These are phyloP conservation scores for Axis porcinus DNA, from an alignment of 2,113 vertebrate genomes.

Conservation along the genomic window DNA sequence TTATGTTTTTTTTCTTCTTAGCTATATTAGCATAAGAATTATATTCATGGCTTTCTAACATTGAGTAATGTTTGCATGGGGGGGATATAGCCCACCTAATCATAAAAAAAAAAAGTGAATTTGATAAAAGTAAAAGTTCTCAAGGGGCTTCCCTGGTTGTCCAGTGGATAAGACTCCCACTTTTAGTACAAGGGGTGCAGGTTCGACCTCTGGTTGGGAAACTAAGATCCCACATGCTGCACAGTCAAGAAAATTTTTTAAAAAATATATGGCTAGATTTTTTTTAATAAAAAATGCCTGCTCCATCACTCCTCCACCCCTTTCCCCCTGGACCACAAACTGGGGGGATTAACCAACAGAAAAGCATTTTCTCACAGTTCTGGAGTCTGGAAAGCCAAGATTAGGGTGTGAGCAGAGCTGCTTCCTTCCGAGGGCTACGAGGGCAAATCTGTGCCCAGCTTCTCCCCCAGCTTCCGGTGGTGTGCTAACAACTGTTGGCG, in stretches of 20 bases:
- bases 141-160: not conserved
- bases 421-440: not conserved
- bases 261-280: not conserved
- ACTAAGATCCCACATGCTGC: not conserved
- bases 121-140: not conserved
- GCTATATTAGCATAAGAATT: not conserved
- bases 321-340: not conserved
- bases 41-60: not conserved
- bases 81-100: not conserved
- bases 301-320: not conserved
- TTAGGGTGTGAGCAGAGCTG: not conserved
- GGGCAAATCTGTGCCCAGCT: not conserved
- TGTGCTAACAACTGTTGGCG: not conserved
- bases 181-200: not conserved
- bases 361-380: not conserved
- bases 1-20: not conserved
- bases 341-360: not conserved
- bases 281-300: not conserved
- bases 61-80: not conserved
- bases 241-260: not conserved
- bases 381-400: not conserved
- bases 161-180: not conserved
- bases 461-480: not conserved
- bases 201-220: not conserved
- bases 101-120: not conserved